These are phyloP conservation scores for Puma concolor DNA, from an alignment of 2,113 vertebrate species.

Conservation along the genomic window DNA sequence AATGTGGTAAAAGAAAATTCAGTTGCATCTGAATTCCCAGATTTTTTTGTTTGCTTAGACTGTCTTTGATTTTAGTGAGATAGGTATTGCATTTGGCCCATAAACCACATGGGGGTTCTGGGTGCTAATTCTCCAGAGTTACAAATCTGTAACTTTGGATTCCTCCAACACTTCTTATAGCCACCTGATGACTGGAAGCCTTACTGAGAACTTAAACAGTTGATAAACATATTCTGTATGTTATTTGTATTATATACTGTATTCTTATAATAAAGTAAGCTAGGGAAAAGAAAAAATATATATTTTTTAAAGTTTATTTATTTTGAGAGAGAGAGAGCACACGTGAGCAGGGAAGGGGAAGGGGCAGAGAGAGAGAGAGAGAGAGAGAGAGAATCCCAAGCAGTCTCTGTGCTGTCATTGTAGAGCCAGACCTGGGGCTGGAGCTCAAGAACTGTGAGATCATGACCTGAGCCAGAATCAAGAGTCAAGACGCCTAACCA, in stretches of 20 bases:
- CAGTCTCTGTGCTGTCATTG: too few relatives aligned
- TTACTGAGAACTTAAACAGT: neutral
- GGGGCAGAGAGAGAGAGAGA: too few relatives aligned
- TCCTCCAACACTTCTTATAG: neutral
- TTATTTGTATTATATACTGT: neutral
- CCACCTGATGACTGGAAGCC: neutral
- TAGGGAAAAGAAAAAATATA: neutral
- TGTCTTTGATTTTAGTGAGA: neutral
- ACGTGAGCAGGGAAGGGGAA: too few relatives aligned
- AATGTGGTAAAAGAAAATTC: conserved; percentile 27
- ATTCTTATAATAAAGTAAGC: neutral
- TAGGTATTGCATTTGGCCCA: neutral
- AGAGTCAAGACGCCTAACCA: too few relatives aligned
- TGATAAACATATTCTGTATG: neutral
- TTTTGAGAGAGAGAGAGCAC: too few relatives aligned
- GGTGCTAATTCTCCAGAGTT: neutral
- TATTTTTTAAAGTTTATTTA: too few relatives aligned
- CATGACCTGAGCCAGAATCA: too few relatives aligned
- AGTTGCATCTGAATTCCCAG: neutral
- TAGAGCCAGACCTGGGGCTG: too few relatives aligned
- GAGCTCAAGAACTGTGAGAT: too few relatives aligned
- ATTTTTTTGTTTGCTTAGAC: neutral
- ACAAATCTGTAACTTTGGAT: neutral
- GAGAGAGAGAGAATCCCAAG: too few relatives aligned
- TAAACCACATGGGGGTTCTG: neutral